A percentile compares a stretch with the other conserved stretches of the same genome.
Evolutionary conservation across 2,888 invertebrate genomes (phyloP).

Genomic region (Oscheius myriophilus): DNA sequence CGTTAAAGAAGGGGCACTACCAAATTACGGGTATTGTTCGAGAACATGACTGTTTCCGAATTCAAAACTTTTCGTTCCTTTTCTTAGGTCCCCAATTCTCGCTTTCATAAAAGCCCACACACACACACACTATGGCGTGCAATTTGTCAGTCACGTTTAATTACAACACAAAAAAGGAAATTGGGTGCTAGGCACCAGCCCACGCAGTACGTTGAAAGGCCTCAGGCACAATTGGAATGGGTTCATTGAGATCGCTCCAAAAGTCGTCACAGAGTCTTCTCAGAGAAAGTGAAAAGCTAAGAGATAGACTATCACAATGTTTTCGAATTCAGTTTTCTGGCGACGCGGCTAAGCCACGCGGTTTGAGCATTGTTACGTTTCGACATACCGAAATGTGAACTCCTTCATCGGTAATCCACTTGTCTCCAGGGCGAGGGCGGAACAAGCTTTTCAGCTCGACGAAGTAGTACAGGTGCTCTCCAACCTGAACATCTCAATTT

Average conservation of each 20-base stretch:
- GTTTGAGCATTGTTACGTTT: no score
- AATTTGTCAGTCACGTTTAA: not conserved
- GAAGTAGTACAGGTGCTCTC: slow-evolving; percentile 68
- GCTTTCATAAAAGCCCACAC: not conserved
- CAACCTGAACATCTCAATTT: slow-evolving; percentile 39
- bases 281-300: no score
- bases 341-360: no score
- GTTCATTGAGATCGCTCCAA: no score
- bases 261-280: no score
- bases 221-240: no score
- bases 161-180: not conserved
- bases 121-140: not conserved
- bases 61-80: no score
- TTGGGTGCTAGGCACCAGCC: not conserved
- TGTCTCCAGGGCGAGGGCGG: slow-evolving; percentile 68
- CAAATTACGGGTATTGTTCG: no score
- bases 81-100: not conserved
- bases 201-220: not conserved
- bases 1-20: no score
- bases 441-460: slow-evolving; percentile 69
- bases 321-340: no score
- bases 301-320: no score
- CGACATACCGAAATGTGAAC: slow-evolving; percentile 59
- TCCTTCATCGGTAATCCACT: slow-evolving; percentile 67
- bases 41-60: no score